Percentiles rank a stretch among this genome's conserved stretches.
Conservation (phyloP, 2,113 vertebrate genomes). For the Heterotilapia buettikoferi region DNA sequence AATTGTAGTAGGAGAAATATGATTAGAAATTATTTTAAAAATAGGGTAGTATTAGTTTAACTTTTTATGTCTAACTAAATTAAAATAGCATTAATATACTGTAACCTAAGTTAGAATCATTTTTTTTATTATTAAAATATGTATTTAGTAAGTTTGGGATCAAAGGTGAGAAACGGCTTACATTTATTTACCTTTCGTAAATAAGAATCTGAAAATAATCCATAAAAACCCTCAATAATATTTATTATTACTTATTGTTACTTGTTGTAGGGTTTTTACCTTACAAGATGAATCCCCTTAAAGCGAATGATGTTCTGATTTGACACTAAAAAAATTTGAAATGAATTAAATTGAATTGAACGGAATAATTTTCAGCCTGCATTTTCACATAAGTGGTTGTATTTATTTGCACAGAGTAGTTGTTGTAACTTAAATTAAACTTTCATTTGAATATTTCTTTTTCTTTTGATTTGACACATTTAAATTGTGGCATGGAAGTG, state of each 20-base stretch:
- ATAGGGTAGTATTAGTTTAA: background rate
- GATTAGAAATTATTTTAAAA: background rate
- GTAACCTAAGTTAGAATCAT: background rate
- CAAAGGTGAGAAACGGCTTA: background rate
- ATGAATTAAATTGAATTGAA: background rate
- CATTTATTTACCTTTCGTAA: background rate
- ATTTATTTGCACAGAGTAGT: background rate
- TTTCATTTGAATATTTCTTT: background rate
- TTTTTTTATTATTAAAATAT: background rate
- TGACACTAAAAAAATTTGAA: fast-evolving
- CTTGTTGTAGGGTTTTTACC: background rate
- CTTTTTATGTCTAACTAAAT: background rate
- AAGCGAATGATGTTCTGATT: background rate
- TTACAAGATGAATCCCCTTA: background rate
- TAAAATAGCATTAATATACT: background rate
- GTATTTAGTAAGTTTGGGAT: background rate
- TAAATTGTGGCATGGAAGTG: background rate
- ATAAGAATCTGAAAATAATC: background rate
- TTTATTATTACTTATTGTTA: background rate
- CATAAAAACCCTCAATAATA: background rate
- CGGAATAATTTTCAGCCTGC: background rate
- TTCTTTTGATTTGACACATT: background rate
- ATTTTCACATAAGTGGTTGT: background rate
- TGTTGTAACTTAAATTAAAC: background rate
- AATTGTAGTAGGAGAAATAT: background rate